These are phyloP conservation scores for Trichogramma dendrolimi DNA, from an alignment of 2,888 invertebrate species.

Conservation along the genomic window DNA sequence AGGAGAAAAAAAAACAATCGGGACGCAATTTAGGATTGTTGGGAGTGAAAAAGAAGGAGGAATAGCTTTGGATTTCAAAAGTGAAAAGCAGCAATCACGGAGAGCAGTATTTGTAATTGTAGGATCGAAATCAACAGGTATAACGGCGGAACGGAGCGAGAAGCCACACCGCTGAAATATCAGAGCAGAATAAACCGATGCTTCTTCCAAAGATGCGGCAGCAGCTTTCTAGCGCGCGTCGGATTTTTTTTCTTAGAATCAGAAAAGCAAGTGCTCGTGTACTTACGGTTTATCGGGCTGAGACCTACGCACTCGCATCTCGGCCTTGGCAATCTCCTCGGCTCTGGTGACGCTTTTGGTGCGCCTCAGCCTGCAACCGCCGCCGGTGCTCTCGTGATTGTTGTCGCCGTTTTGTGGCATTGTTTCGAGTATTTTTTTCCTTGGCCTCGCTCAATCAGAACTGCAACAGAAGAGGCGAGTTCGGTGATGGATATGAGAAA, in stretches of 20 bases:
- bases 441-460: no score
- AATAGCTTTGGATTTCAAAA: no score
- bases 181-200: not conserved
- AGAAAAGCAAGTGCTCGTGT: conserved; percentile 11
- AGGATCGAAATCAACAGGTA: no score
- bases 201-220: not conserved
- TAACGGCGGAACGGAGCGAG: no score
- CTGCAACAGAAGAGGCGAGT: no score
- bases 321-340: conserved; percentile 80
- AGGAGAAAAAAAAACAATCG: no score
- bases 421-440: conserved; percentile 15
- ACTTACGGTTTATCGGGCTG: conserved; percentile 88
- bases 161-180: not conserved
- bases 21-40: no score
- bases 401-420: not conserved
- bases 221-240: no score
- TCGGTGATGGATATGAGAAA: no score
- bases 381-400: not conserved
- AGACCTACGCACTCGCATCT: conserved; percentile 70
- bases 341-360: conserved; percentile 84
- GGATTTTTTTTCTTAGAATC: conserved; percentile 1
- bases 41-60: no score
- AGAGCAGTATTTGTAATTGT: no score
- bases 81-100: no score
- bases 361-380: conserved; percentile 59